Base-by-base conservation (phyloP, 2,888 invertebrate species). In the Eilema sororculum region DNA sequence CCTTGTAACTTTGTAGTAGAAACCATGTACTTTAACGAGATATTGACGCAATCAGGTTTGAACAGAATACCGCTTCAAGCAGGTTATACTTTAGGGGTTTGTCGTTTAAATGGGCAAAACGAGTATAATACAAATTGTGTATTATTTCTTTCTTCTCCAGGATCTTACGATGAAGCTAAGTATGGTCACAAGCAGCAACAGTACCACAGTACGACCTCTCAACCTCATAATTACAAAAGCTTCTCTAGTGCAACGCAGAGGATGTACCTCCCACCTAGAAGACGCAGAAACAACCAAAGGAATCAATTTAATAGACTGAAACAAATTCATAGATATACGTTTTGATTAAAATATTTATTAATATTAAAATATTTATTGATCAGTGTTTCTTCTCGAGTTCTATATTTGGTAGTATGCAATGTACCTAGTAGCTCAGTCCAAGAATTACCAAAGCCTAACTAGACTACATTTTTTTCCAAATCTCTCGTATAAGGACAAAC, bases 141-240 rank as follows among this genome's bases (percentile, higher is more conserved):
- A 67, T 0, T 12, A 33, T 30, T 24, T 16, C 22, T 58, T 37
- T 37, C 52, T 25, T 67, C 46, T 62, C 8, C 85, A 95, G 95
- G 94, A 24, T 90, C 91, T 0, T 95, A 94, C 86, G 89, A 84
- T 67, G 91, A 89, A 74, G 89, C 78, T 25, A 93, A 92, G 81
- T 93, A 93, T 74, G 58, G 57, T 10, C 20, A 56, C 33, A 74
- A 8, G 16, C 80, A 68, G 58, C 71, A 75, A 33, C 75, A 80
- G 68, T 68, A 75, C 33, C 78, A 77, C 74, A 70, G 59, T 24
- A 68, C 69, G n/a, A 79, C 79, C 67, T 66, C 72, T 57, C 71
- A 77, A 60, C 68, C 72, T 65, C 75, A 69, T 65, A 72, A 68
- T 72, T 75, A 78, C 33, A 72, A 74, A 25, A 28, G 66, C 0